phyloP scores from a whole-genome alignment of 2,113 vertebrate genomes.

The Noturus placidus region DNA sequence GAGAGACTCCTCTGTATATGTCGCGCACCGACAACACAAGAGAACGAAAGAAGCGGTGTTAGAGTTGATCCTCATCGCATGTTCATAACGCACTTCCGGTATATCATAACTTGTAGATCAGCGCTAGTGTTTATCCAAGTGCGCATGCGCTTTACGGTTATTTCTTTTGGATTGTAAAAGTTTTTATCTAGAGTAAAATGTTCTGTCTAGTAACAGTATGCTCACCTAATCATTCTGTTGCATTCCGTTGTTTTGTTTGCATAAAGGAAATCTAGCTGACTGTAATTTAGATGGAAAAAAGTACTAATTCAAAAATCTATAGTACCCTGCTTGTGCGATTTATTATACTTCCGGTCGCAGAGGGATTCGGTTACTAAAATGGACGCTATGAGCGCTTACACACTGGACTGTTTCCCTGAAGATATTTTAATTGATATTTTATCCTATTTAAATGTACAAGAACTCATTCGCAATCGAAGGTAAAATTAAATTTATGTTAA shows the following conservation, averaged over 20 bases:
- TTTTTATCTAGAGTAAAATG: too few relatives aligned
- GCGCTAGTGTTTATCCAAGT: not conserved
- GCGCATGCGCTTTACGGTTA: not conserved
- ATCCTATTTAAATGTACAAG: conserved; percentile 69
- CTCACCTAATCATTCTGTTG: not conserved
- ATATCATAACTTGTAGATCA: not conserved
- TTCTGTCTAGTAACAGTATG: not conserved
- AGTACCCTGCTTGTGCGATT: not conserved
- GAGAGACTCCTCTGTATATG: not conserved
- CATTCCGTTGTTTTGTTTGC: not conserved
- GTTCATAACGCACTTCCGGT: not conserved
- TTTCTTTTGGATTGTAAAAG: not conserved
- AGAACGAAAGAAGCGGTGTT: not conserved
- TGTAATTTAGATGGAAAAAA: not conserved
- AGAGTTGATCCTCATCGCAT: not conserved
- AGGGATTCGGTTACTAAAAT: conserved; percentile 70
- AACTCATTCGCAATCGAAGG: conserved; percentile 72
- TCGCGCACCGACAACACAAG: conserved; percentile 8
- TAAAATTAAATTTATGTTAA: conserved; percentile 41
- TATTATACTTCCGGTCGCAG: not conserved
- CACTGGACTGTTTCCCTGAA: conserved; percentile 73
- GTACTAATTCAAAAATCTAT: not conserved
- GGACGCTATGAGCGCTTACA: conserved; percentile 64
- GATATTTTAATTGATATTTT: conserved; percentile 76
- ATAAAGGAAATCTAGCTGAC: not conserved